phyloP scores from a whole-genome alignment of 2,113 vertebrate species.

The Atherinomorus stipes region DNA sequence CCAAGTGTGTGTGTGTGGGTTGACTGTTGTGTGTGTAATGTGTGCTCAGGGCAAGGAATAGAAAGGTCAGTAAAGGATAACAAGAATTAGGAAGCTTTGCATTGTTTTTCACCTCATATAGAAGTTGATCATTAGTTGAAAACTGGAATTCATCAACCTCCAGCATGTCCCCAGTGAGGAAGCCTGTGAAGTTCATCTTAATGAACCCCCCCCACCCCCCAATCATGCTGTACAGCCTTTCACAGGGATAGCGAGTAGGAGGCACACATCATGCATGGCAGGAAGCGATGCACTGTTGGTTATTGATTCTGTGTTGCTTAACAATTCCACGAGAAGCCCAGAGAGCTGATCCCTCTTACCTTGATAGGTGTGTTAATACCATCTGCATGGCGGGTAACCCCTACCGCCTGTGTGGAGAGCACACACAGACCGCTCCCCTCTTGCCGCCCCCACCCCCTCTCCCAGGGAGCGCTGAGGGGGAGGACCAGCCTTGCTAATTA shows the following conservation, averaged over 20 bases:
- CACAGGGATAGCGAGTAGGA: constrained; percentile 52
- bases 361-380: constrained; percentile 81
- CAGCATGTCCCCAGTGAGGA: constrained; percentile 70
- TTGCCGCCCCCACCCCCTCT: constrained; percentile 52
- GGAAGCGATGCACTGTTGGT: constrained; percentile 56
- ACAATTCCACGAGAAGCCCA: constrained; percentile 71
- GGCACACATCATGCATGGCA: constrained; percentile 62
- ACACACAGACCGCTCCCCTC: constrained; percentile 22
- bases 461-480: constrained; percentile 67
- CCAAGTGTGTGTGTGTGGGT: constrained; percentile 8
- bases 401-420: constrained; percentile 50
- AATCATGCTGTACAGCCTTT: constrained; percentile 31
- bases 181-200: constrained; percentile 74
- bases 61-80: constrained; percentile 75
- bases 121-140: constrained; percentile 80
- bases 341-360: constrained; percentile 79
- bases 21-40: constrained; percentile 15
- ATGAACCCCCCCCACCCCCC: constrained; percentile 56
- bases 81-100: constrained; percentile 66
- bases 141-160: constrained; percentile 79
- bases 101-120: constrained; percentile 74
- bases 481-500: constrained; percentile 82
- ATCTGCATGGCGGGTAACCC: constrained; percentile 72
- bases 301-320: constrained; percentile 79
- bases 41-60: constrained; percentile 66